Evolutionary conservation across 2,113 vertebrate species (phyloP).

Genomic region (Riparia riparia): DNA sequence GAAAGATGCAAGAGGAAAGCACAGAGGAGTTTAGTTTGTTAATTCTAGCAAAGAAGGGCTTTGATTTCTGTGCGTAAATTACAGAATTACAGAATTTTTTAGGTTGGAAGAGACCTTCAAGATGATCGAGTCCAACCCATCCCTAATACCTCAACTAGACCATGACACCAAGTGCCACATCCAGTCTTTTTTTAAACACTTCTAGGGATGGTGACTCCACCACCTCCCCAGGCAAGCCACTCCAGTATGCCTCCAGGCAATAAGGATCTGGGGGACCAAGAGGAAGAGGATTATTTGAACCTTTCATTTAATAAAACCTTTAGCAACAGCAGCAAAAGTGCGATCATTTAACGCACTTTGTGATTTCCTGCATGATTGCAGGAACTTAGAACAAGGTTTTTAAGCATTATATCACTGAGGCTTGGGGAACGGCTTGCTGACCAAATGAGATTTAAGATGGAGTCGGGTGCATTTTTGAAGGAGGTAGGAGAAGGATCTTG

Average conservation of each 20-base stretch:
- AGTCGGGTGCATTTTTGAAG: not conserved
- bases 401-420: not conserved
- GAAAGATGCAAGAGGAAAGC: not conserved
- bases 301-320: not conserved
- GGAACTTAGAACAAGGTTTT: not conserved
- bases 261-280: not conserved
- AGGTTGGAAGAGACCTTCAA: too few relatives aligned
- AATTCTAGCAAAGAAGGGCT: not conserved
- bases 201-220: too few relatives aligned
- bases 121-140: too few relatives aligned
- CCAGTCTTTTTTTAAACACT: too few relatives aligned
- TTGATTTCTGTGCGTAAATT: not conserved
- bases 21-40: not conserved
- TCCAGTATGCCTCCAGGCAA: not conserved
- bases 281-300: not conserved
- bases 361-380: not conserved
- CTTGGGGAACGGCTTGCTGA: not conserved
- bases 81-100: too few relatives aligned
- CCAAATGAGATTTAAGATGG: not conserved
- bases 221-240: too few relatives aligned
- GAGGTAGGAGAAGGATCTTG: accelerated
- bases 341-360: not conserved
- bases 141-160: too few relatives aligned
- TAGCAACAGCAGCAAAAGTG: not conserved
- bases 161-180: too few relatives aligned